Base-by-base conservation (phyloP, 2,113 vertebrate genomes). In the Mus spicilegus region DNA sequence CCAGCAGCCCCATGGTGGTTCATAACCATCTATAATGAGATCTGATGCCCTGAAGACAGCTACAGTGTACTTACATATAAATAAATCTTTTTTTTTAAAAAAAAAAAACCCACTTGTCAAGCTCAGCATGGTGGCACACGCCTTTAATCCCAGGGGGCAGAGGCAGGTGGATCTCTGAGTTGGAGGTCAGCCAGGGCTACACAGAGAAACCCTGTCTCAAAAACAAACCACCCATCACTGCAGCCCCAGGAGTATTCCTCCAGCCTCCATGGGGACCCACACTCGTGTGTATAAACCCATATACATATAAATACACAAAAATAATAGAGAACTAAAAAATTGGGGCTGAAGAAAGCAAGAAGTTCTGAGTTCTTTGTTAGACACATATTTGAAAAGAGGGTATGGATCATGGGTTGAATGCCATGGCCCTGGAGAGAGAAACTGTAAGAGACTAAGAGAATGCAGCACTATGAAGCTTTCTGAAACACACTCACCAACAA, bases 401-500 rank as follows among this genome's bases (percentile, higher is more conserved):
- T 2, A 56, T 49, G 65, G n/a, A 7, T 13, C 36, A 33, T 19
- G 19, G 20, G 39, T 30, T 93, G 72, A 91, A 94, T 49, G 58
- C n/a, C 28, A 88, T 33, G 56, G 69, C 76, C 54, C 46, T 16
- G 56, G 14, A 70, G 36, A 26, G 9, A 85, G n/a, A 28, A 96
- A 65, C 5, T 75, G 54, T 61, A 63, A 65, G 69, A 54, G 93
- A 28, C 7, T 65, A 77, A 76, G 14, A 67, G 30, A 28, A 56
- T 26, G 85, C 33, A 89, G 65, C 61, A 95, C 39, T 14, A 14
- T 75, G 2, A 85, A 75, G 36, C 36, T 72, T 95, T 95, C 39
- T 89, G 33, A 95, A 54, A 82, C 58, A 54, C 9, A 99, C 99
- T 99, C 97, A 99, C 99, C 99, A 91, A 98, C 12, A 6, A 97